These are phyloP conservation scores for Garrulus glandarius DNA, from an alignment of 2,797 vertebrate genomes.

Conservation along the genomic window DNA sequence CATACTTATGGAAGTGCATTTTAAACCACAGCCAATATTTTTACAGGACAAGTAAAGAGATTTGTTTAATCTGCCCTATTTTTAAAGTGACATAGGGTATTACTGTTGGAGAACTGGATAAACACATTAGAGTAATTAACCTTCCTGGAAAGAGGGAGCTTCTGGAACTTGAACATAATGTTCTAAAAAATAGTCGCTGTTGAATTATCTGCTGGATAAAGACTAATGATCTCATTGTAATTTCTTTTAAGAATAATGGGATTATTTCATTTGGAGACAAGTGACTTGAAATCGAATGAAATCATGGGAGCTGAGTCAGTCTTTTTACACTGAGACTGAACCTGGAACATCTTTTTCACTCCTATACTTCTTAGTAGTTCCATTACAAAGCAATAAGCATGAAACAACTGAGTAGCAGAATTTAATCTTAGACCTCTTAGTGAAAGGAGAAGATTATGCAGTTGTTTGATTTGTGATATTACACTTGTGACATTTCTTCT, in stretches of 20 bases:
- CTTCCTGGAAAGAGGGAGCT: conserved; percentile 45
- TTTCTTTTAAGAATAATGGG: conserved; percentile 24
- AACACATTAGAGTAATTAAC: conserved; percentile 69
- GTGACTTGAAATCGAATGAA: not conserved
- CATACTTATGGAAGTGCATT: conserved; percentile 8
- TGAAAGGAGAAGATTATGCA: not conserved
- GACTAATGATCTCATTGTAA: conserved; percentile 5
- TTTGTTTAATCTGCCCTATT: conserved; percentile 87
- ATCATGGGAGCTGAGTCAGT: not conserved
- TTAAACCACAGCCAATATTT: conserved; percentile 63
- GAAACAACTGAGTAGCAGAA: not conserved
- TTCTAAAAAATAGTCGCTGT: conserved; percentile 28
- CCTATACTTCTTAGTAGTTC: not conserved
- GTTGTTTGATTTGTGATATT: not conserved
- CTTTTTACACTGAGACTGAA: not conserved
- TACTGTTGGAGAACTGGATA: conserved; percentile 65
- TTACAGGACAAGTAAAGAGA: conserved; percentile 77
- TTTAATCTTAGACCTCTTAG: not conserved
- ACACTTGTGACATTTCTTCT: not conserved
- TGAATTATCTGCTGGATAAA: conserved; percentile 40
- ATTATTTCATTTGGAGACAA: conserved; percentile 3
- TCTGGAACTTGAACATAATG: conserved; percentile 56
- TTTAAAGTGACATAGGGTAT: conserved; percentile 73
- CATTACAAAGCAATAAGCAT: not conserved
- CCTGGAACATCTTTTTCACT: not conserved